phyloP scores from a whole-genome alignment of 2,888 invertebrate species.

The Chymomyza caudatula region DNA sequence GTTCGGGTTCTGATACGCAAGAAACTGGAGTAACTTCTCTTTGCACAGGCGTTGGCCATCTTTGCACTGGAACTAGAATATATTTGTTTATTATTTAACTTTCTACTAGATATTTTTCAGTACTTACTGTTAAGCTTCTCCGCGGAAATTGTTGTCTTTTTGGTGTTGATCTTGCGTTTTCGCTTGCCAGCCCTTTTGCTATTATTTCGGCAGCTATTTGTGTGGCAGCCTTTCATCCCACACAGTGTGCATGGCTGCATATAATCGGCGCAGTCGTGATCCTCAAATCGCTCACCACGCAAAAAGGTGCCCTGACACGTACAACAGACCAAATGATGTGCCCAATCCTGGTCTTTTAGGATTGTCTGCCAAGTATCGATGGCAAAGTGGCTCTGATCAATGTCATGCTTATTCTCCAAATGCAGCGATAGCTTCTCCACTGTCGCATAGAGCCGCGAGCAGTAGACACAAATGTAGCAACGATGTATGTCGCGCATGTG shows the following conservation, averaged over 20 bases:
- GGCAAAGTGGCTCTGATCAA: slow-evolving; percentile 84
- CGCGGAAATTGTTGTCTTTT: slow-evolving; percentile 11
- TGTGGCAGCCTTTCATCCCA: slow-evolving; percentile 75
- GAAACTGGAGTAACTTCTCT: slow-evolving; percentile 7
- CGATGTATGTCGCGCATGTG: slow-evolving; percentile 91
- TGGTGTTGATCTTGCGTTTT: slow-evolving; percentile 13
- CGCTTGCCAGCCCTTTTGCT: slow-evolving; percentile 8
- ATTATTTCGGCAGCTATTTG: slow-evolving; percentile 71
- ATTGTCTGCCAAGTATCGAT: slow-evolving; percentile 80
- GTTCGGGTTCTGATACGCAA: slow-evolving; percentile 21
- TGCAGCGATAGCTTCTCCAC: slow-evolving; percentile 89
- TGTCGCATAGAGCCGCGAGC: slow-evolving; percentile 89
- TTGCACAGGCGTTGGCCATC: neutral
- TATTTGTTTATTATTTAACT: slow-evolving; percentile 39
- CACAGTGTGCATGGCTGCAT: slow-evolving; percentile 76
- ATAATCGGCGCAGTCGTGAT: slow-evolving; percentile 82
- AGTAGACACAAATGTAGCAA: slow-evolving; percentile 89
- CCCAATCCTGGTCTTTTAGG: slow-evolving; percentile 79
- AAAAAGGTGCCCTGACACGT: slow-evolving; percentile 88
- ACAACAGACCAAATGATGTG: slow-evolving; percentile 88
- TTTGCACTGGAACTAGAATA: slow-evolving; percentile 42
- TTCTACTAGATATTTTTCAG: neutral
- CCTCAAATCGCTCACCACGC: slow-evolving; percentile 86
- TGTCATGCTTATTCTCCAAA: slow-evolving; percentile 87
- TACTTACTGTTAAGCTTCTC: slow-evolving; percentile 43